These are phyloP conservation scores for Conomelus anceps DNA, from an alignment of 2,888 invertebrate species.

Conservation along the genomic window DNA sequence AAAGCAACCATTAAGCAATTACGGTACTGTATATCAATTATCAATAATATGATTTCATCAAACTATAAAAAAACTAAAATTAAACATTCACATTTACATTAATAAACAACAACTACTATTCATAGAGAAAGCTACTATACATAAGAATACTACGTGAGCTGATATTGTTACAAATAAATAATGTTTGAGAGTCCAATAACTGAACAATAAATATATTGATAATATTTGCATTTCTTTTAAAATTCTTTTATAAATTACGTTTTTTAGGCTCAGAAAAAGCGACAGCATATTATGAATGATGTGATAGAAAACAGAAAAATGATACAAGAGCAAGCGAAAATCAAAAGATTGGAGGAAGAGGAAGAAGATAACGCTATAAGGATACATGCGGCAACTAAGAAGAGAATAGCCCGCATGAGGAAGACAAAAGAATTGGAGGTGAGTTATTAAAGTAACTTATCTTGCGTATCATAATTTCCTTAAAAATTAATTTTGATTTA, in stretches of 20 bases:
- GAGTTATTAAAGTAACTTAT: slow-evolving; percentile 13
- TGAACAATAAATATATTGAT: background rate
- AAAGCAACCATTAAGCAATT: no score
- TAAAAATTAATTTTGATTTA: no score
- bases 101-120: no score
- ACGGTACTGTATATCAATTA: no score
- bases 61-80: no score
- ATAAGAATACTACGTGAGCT: no score
- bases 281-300: slow-evolving; percentile 20
- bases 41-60: no score
- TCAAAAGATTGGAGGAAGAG: slow-evolving; percentile 42
- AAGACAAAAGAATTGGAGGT: slow-evolving; percentile 42
- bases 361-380: slow-evolving; percentile 45
- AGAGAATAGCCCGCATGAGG: slow-evolving; percentile 43
- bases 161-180: no score
- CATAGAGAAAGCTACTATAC: no score
- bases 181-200: no score
- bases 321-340: slow-evolving; percentile 37
- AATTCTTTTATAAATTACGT: background rate
- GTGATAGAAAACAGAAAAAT: slow-evolving; percentile 29
- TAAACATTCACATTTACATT: no score
- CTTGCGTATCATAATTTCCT: background rate
- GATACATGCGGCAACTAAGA: slow-evolving; percentile 45
- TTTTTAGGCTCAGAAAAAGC: slow-evolving; percentile 25
- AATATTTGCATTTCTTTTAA: background rate